Base-by-base conservation (phyloP, 2,888 invertebrate species). In the Ariolimax columbianus region DNA sequence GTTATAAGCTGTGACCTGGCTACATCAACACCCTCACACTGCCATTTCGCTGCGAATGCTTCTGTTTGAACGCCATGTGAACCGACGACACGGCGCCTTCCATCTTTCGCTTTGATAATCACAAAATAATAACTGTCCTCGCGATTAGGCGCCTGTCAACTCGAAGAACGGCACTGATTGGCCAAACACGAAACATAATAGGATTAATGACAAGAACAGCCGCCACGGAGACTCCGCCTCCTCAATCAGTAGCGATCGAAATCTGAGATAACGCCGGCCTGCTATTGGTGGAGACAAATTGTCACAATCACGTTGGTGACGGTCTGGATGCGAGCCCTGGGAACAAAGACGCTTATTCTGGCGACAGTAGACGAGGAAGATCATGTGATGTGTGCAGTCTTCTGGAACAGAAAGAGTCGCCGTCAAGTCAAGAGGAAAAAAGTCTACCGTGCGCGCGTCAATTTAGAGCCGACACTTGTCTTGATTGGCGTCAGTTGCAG, bases 31-130 rank as follows among this genome's bases (percentile, higher is more conserved):
- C 70, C 40, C 66, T 70, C 68, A 47, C 80, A 51, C 70, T 33
- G 70, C 38, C 77, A 72, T 51, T 77, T 72, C 59, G 40, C 63
- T 26, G 72, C 78, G 82, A 82, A 78, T 83, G 70, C 63, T 73
- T 72, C 77, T 63, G 75, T 82, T 82, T 77, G 66, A 77, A 68
- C 33, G 75, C 73, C 66, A 63, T 83, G 47, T 66, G 51, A 79
- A 51, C 80, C 80, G 80, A 40, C 84, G 47, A 40, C 26, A 43
- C 79, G 84, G 84, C 84, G 84, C 84, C 84, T 84, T 83, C 78
- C 83, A 85, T 86, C 85, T 88, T 88, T 88, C 87, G 88, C 85
- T 85, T 86, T 87, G 79, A 88, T 88, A 88, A 88, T 88, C 88
- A 85, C 81, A 85, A 87, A 88, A 88, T 88, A 87, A 88, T 87